Evolutionary conservation across 2,888 invertebrate species (phyloP), one percentile per base, ranked within the genome.

Genomic region (Zaprionus obscuricornis): DNA sequence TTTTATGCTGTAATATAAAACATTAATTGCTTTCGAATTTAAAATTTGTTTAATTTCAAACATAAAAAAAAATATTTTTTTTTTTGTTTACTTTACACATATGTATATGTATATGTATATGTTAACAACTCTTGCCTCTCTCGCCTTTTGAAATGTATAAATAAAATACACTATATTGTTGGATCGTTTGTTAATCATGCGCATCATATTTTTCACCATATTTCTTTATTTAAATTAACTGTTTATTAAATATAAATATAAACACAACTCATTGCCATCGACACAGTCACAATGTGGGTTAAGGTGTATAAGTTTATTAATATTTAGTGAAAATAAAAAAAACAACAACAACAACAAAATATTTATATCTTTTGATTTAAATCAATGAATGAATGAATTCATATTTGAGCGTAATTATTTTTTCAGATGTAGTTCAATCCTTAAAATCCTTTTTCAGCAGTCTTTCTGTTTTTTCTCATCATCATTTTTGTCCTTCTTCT

Each of bases 21-120:
- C 74, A 43, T n/a, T n/a, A 71, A 75, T 55, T 58, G 84, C 84
- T 72, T 64, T 72, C 73, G 73, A 83, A 77, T 75, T 79, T 79
- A 65, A 72, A n/a, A 59, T 43, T 75, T 63, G 67, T 83, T 79
- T 66, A 83, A 62, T 76, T 75, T 52, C 11, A 11, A 27, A 16
- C 2, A 31, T 22, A 5, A n/a, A n/a, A n/a, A n/a, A n/a, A n/a
- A n/a, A n/a, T n/a, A n/a, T n/a, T n/a, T n/a, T n/a, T 31, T 42
- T 45, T 16, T 34, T 14, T 20, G 8, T 17, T 16, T 24, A 14
- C 26, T 11, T 24, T 11, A 3, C 7, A 3, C 18, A 5, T 33
- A 29, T 14, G n/a, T n/a, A n/a, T n/a, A n/a, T n/a, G n/a, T n/a
- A n/a, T n/a, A n/a, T n/a, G n/a, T n/a, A n/a, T 47, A 43, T 47